Base-by-base conservation (phyloP, 2,888 invertebrate species). In the Erannis defoliaria region DNA sequence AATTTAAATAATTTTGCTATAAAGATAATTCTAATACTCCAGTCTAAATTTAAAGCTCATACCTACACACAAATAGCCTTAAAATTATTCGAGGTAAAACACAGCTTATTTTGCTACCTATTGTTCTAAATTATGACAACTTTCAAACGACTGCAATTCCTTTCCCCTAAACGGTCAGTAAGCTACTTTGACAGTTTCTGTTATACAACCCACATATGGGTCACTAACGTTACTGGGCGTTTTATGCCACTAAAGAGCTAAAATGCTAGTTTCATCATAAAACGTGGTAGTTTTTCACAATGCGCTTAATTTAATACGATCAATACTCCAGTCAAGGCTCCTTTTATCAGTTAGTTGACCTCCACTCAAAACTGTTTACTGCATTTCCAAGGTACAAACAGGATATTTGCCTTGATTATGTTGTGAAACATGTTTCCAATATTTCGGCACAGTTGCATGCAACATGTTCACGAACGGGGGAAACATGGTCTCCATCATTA, bases 151-250 rank as follows among this genome's bases (percentile, higher is more conserved):
- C 38, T 31, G 46, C 46, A 29, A n/a, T 48, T 26, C 14, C 45
- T 18, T 50, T 18, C 8, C 45, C 21, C 29, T 48, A 53, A 60
- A 55, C 31, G 18, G 18, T 26, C 33, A 46, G 51, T 56, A 46
- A 55, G 51, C 45, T 19, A 62, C 46, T 51, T 42, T 62, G 51
- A 56, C 38, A 55, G 56, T 46, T 55, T 50, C 53, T 62, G 62
- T 55, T 55, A n/a, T n/a, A n/a, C n/a, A n/a, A n/a, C n/a, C 50
- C 18, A 19, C 55, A 61, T 40, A 40, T 61, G 61, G 55, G 61
- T 56, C 55, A 55, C 55, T 42, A 48, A 37, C 29, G 55, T 43
- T 51, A 46, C 19, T 40, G 6, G 6, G 18, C 46, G 23, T 35
- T 51, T 33, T 19, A 40, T 42, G 51, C 55, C 55, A 56, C 42